phyloP scores from a whole-genome alignment of 2,113 vertebrate genomes.

The Phalacrocorax aristotelis region DNA sequence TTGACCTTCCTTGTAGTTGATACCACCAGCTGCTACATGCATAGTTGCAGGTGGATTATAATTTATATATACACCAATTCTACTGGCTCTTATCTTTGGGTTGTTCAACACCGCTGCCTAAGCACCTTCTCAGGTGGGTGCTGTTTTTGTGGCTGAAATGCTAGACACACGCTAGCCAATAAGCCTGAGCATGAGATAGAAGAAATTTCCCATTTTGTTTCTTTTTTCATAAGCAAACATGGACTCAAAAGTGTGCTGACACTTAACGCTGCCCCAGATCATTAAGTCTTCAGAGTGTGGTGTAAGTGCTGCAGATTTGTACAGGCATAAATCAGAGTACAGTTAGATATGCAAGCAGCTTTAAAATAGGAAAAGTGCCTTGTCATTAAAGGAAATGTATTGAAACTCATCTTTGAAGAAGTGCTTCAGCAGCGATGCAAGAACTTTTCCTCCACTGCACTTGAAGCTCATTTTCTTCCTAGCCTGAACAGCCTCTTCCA shows the following conservation, averaged over 20 bases:
- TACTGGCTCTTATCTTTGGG: not conserved
- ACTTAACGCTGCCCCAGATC: not conserved
- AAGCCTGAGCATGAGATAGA: not conserved
- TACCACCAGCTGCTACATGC: not conserved
- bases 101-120: not conserved
- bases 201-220: not conserved
- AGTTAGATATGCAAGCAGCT: not conserved
- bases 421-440: accelerated
- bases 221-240: not conserved
- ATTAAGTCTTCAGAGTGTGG: not conserved
- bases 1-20: not conserved
- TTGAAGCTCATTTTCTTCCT: not conserved
- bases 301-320: not conserved
- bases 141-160: not conserved
- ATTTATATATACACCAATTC: not conserved
- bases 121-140: not conserved
- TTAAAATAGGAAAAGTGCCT: not conserved
- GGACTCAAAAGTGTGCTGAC: not conserved
- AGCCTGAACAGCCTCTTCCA: not conserved
- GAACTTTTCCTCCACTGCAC: not conserved
- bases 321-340: not conserved
- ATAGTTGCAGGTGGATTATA: not conserved
- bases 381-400: not conserved
- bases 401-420: not conserved
- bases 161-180: not conserved